These are phyloP conservation scores for Sialia sialis DNA, from an alignment of 2,113 vertebrate genomes.

Conservation along the genomic window DNA sequence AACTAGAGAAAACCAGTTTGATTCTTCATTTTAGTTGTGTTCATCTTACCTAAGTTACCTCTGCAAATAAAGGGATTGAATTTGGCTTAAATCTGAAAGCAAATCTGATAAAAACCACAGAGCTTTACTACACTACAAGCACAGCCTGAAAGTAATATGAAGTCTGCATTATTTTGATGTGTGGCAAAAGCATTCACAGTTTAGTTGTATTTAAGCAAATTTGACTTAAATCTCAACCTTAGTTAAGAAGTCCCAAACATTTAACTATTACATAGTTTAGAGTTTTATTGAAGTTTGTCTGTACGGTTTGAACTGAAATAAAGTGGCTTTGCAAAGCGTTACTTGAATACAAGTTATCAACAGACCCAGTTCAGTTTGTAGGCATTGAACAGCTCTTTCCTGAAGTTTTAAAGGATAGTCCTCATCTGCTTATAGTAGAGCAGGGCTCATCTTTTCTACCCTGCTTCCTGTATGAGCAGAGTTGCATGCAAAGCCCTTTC, in stretches of 20 bases:
- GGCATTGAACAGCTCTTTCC: neutral
- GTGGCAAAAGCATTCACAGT: neutral
- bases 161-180: constrained; percentile 9
- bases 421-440: neutral
- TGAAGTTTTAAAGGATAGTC: neutral
- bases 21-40: neutral
- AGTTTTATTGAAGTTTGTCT: neutral
- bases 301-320: neutral
- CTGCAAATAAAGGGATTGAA: neutral
- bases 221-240: neutral
- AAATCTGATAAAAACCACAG: neutral
- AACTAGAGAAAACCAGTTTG: neutral
- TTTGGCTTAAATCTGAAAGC: neutral
- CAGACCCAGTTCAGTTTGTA: neutral
- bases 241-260: neutral
- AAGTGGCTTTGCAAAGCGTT: neutral
- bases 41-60: neutral
- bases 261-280: neutral
- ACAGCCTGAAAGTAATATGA: neutral
- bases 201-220: neutral
- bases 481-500: neutral
- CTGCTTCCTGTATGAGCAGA: neutral
- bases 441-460: neutral
- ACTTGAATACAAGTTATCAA: neutral
- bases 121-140: neutral